Conservation (phyloP, 2,888 invertebrate species). For the Vesta saturnalis region DNA sequence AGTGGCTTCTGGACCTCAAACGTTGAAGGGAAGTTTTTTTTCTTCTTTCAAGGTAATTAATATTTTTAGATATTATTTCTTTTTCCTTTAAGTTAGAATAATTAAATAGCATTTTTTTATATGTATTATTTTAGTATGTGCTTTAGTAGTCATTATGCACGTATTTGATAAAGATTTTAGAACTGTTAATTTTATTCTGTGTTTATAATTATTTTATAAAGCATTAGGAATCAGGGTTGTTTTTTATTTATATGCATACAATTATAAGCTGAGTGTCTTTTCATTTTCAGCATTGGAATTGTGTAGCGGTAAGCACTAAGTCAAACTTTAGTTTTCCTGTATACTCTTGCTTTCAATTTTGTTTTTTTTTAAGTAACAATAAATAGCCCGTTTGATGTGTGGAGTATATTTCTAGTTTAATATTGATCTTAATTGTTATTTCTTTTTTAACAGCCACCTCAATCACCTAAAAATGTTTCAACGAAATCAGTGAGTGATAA, state of each 20-base stretch:
- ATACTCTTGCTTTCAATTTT: neutral
- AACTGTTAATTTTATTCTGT: too few species aligned
- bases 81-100: neutral
- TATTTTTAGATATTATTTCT: neutral
- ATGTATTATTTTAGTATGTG: too few species aligned
- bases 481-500: constrained; percentile 91
- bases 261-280: neutral
- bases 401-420: neutral
- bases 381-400: neutral
- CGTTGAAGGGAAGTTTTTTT: constrained; percentile 20
- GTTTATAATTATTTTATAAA: too few species aligned
- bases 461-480: constrained; percentile 77
- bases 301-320: neutral
- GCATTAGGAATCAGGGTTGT: too few species aligned
- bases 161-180: too few species aligned
- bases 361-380: neutral
- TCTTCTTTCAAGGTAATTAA: constrained; percentile 27
- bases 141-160: too few species aligned
- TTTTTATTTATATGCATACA: neutral
- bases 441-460: constrained; percentile 61
- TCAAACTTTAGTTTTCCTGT: neutral
- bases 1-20: constrained; percentile 17
- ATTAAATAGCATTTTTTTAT: too few species aligned
- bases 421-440: constrained; percentile 9
- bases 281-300: neutral